These are phyloP conservation scores for Iguana delicatissima DNA, from an alignment of 2,797 vertebrate species.

Conservation along the genomic window DNA sequence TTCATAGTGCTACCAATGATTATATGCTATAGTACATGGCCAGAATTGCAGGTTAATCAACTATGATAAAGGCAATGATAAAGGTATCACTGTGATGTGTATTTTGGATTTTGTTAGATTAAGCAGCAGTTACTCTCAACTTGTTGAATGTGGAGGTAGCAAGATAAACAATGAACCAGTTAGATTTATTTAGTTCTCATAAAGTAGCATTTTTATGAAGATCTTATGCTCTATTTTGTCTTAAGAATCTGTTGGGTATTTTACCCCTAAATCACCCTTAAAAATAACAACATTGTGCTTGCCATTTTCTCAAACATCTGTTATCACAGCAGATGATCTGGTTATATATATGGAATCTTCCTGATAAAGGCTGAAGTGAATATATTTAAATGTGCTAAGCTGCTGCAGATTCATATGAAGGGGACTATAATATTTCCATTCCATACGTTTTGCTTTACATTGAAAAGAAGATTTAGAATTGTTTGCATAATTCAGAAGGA, in stretches of 20 bases:
- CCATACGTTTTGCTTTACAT: background rate
- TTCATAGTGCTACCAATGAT: background rate
- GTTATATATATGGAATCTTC: background rate
- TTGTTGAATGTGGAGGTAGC: background rate
- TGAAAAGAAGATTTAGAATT: background rate
- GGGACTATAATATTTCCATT: slow-evolving; percentile 10
- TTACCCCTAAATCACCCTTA: background rate
- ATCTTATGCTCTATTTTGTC: background rate
- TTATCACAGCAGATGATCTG: background rate
- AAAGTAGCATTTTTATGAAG: background rate
- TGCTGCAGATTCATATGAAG: background rate
- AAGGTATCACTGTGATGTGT: too few relatives aligned
- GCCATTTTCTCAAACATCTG: background rate
- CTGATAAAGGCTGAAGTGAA: background rate
- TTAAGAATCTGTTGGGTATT: background rate
- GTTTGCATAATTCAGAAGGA: background rate
- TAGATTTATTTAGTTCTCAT: background rate
- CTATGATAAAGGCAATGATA: too few relatives aligned
- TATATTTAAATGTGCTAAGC: background rate
- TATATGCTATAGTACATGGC: background rate
- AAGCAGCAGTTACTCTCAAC: too few relatives aligned
- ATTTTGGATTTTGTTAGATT: too few relatives aligned
- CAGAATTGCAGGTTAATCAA: background rate
- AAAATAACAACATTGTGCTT: background rate
- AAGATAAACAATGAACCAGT: background rate